Percentiles rank a stretch among this genome's conserved stretches.
Conservation (phyloP, 2,113 vertebrate species). For the Dermatemys mawii region DNA sequence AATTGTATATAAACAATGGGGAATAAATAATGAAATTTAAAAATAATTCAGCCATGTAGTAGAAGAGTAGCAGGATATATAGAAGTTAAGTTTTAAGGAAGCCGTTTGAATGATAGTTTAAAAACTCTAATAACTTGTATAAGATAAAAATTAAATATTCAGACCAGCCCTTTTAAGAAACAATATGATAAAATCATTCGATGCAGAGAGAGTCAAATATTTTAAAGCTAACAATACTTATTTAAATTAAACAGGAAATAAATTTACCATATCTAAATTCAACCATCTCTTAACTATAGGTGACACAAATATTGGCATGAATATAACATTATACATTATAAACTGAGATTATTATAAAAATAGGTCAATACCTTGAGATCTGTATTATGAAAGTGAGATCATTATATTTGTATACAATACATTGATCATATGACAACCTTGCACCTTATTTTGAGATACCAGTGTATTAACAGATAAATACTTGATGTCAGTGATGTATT, state of each 20-base stretch:
- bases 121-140: background rate
- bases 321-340: background rate
- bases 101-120: background rate
- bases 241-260: background rate
- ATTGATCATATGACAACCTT: background rate
- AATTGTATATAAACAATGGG: background rate
- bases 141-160: background rate
- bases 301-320: background rate
- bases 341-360: background rate
- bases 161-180: background rate
- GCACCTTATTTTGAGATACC: background rate
- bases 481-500: fast-evolving
- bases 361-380: background rate
- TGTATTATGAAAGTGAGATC: background rate
- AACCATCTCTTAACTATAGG: background rate
- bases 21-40: background rate
- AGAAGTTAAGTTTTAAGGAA: background rate
- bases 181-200: background rate
- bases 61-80: no score
- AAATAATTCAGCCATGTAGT: background rate
- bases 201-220: background rate
- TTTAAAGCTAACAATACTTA: background rate
- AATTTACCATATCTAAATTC: background rate
- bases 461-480: background rate
- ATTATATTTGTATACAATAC: background rate